Evolutionary conservation across 2,888 invertebrate genomes (phyloP).

Genomic region (Celastrina argiolus): DNA sequence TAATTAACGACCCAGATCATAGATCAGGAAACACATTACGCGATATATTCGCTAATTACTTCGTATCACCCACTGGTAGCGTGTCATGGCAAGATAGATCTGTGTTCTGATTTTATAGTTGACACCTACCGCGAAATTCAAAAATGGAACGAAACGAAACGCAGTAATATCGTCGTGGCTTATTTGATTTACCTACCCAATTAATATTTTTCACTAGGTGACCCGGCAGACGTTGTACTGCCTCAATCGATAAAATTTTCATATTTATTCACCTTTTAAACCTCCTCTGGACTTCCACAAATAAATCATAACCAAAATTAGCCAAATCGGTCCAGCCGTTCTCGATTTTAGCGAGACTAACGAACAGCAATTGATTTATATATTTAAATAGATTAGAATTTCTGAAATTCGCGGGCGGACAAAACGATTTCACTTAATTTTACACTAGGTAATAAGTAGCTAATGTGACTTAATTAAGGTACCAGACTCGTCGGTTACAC

Average conservation of each 20-base stretch:
- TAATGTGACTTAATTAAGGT: too few species aligned
- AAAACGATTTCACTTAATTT: constrained; percentile 4
- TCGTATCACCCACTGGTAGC: not conserved
- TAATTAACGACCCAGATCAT: not conserved
- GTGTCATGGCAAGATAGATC: not conserved
- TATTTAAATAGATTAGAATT: not conserved
- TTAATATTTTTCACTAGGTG: too few species aligned
- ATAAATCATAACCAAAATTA: too few species aligned
- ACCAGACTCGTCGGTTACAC: not conserved
- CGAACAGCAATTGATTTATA: too few species aligned
- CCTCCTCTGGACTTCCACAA: too few species aligned
- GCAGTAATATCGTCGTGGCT: too few species aligned
- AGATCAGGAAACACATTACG: constrained; percentile 21
- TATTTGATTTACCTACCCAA: too few species aligned
- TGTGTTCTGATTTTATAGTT: constrained; percentile 19
- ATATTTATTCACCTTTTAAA: not conserved
- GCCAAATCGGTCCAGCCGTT: too few species aligned
- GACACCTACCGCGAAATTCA: constrained; percentile 10
- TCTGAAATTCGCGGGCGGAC: not conserved
- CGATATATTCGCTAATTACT: constrained; percentile 13
- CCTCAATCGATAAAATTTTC: too few species aligned
- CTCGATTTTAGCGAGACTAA: too few species aligned
- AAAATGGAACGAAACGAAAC: too few species aligned
- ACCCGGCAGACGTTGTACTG: too few species aligned
- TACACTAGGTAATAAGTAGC: constrained; percentile 7